phyloP scores from a whole-genome alignment of 2,113 vertebrate species.

The Lophochroa leadbeateri region DNA sequence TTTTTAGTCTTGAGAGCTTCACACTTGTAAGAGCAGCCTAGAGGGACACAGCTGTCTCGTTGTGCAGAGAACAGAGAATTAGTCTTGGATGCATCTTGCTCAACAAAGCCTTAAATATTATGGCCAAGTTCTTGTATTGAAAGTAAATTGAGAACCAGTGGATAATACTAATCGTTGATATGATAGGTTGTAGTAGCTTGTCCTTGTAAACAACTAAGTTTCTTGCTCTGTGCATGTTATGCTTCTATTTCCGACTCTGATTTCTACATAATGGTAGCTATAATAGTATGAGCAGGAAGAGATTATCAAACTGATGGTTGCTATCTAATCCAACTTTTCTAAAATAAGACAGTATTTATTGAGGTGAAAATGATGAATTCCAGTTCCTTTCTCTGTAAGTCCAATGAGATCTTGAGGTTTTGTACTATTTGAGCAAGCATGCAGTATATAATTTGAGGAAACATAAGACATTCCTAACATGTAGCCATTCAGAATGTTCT shows the following conservation, averaged over 20 bases:
- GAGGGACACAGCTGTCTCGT: slow-evolving; percentile 32
- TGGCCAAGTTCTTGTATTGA: background rate
- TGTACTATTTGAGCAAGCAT: background rate
- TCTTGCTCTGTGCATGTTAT: background rate
- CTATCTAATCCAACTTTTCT: background rate
- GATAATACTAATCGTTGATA: background rate
- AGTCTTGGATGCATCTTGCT: background rate
- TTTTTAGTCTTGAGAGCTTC: slow-evolving; percentile 23
- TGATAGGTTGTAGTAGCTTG: background rate
- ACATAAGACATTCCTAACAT: background rate
- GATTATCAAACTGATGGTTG: background rate
- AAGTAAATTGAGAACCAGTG: background rate
- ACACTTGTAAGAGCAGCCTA: background rate
- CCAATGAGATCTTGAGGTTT: background rate
- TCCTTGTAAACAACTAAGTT: background rate
- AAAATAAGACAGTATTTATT: background rate
- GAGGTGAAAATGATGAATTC: background rate
- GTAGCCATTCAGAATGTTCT: background rate
- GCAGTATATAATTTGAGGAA: background rate
- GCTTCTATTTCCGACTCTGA: background rate
- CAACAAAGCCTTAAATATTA: background rate
- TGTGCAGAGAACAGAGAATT: slow-evolving; percentile 18
- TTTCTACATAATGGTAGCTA: background rate
- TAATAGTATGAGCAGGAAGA: background rate
- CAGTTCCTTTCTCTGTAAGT: background rate